A percentile compares a stretch with the other conserved stretches of the same genome.
Evolutionary conservation across 2,888 invertebrate species (phyloP).

Genomic region (Loripinus fragilis): DNA sequence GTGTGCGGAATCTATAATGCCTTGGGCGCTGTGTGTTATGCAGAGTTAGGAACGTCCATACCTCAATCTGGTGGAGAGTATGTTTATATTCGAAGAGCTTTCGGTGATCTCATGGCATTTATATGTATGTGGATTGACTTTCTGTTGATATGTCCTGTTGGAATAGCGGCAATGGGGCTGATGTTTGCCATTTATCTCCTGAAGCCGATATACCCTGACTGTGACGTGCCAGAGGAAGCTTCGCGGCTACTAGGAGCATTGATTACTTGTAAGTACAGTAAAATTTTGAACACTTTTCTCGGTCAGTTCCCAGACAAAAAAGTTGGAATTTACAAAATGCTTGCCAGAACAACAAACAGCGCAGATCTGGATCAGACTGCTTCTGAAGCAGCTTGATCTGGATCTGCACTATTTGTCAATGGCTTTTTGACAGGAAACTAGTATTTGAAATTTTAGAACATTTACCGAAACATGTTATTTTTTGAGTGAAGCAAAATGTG

Average conservation of each 20-base stretch:
- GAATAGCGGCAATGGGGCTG: slow-evolving; percentile 80
- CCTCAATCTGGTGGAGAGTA: slow-evolving; percentile 85
- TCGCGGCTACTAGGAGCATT: slow-evolving; percentile 74
- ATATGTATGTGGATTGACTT: slow-evolving; percentile 82
- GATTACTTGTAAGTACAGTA: slow-evolving; percentile 78
- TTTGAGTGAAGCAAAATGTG: too few relatives aligned
- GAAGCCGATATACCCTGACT: slow-evolving; percentile 80
- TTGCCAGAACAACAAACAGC: too few relatives aligned
- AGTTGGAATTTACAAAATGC: too few relatives aligned
- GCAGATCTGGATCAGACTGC: too few relatives aligned
- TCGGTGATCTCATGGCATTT: slow-evolving; percentile 81
- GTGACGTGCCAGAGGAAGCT: slow-evolving; percentile 75
- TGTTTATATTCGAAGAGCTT: slow-evolving; percentile 84
- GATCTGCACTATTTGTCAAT: too few relatives aligned
- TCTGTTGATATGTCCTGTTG: slow-evolving; percentile 80
- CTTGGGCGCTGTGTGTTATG: slow-evolving; percentile 94
- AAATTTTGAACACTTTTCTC: too few relatives aligned
- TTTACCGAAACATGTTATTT: too few relatives aligned
- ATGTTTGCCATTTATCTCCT: slow-evolving; percentile 81
- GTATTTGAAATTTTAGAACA: too few relatives aligned
- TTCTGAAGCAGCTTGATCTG: too few relatives aligned
- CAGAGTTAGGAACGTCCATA: slow-evolving; percentile 95
- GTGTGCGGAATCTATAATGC: slow-evolving; percentile 91
- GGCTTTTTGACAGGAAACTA: too few relatives aligned
- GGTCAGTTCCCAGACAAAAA: too few relatives aligned